A percentile compares a stretch with the other conserved stretches of the same genome.
Conservation (phyloP, 2,888 invertebrate species). For the Aporophyla lueneburgensis region DNA sequence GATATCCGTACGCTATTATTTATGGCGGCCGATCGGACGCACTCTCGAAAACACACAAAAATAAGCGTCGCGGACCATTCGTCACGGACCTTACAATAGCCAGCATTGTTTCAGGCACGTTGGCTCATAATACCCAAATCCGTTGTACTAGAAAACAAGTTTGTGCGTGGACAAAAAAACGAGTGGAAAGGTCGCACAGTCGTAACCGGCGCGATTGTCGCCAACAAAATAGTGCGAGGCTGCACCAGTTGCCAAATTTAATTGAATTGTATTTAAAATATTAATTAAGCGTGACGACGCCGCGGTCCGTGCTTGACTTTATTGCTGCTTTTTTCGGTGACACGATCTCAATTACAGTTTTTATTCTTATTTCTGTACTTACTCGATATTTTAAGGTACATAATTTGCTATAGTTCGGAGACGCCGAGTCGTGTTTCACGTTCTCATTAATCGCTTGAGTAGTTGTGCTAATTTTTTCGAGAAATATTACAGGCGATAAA, state of each 20-base stretch:
- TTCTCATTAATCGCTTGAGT: conserved; percentile 89
- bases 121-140: conserved; percentile 79
- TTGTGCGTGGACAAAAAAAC: conserved; percentile 74
- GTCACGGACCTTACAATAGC: conserved; percentile 85
- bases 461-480: conserved; percentile 88
- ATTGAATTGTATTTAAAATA: conserved; percentile 86
- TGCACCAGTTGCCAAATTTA: conserved; percentile 79
- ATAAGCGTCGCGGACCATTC: conserved; percentile 84
- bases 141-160: conserved; percentile 82
- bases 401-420: conserved; percentile 85
- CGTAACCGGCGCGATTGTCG: conserved; percentile 64
- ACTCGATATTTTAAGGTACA: conserved; percentile 85
- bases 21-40: conserved; percentile 82
- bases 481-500: conserved; percentile 84
- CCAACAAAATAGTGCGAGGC: conserved; percentile 72
- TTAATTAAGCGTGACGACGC: conserved; percentile 85
- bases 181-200: conserved; percentile 71
- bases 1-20: conserved; percentile 87
- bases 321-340: conserved; percentile 83
- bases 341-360: conserved; percentile 84
- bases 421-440: conserved; percentile 85
- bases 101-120: conserved; percentile 85
- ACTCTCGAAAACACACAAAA: conserved; percentile 89
- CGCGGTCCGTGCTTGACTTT: conserved; percentile 78
- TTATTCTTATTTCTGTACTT: conserved; percentile 78